Base-by-base conservation (phyloP, 2,113 vertebrate genomes). In the Orycteropus afer region DNA sequence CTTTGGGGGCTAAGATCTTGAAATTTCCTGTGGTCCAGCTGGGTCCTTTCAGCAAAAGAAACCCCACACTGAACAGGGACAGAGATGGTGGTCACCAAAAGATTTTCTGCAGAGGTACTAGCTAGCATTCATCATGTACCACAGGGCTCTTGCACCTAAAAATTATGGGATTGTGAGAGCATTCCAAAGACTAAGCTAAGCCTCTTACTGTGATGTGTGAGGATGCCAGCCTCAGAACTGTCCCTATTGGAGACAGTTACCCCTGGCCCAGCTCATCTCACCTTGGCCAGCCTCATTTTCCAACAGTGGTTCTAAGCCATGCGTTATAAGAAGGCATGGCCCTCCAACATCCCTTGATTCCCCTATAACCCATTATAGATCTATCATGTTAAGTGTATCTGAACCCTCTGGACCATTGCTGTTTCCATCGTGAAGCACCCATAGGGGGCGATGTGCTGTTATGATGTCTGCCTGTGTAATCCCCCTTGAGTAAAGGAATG, bases 1-100 rank as follows among this genome's bases (percentile, higher is more conserved):
- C 42, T 73, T 76, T 14, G 32, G 85, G 79, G 73, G 37, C 86
- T 78, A 55, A 18, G 63, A 92, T 79, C 73, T 84, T 85, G 49
- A 94, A 69, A 51, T 83, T 92, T 96, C 86, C 83, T 63, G 79
- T 81, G 77, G 57, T 57, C 82, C 93, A 90, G 82, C 83, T 95
- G 73, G 40, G 22, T 95, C 49, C 45, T 93, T 83, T 96, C 77
- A 90, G 37, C 2, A 45, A 78, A 63, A 69, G 37, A 84, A 91
- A n/a, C n/a, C 40, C 22, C 27, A 57, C 37, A 20, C 53, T 29
- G 67, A 65, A 85, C 45, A 80, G 47, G 81, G 55, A 86, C 49
- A 4, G 0, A 1, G 69, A 73, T n/a, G 14, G 63, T 37, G 51
- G n/a, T 63, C 53, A 69, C 53, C 7, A 7, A 25, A 87, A 20